phyloP scores from a whole-genome alignment of 2,797 vertebrate species.

The Ibycter americanus region DNA sequence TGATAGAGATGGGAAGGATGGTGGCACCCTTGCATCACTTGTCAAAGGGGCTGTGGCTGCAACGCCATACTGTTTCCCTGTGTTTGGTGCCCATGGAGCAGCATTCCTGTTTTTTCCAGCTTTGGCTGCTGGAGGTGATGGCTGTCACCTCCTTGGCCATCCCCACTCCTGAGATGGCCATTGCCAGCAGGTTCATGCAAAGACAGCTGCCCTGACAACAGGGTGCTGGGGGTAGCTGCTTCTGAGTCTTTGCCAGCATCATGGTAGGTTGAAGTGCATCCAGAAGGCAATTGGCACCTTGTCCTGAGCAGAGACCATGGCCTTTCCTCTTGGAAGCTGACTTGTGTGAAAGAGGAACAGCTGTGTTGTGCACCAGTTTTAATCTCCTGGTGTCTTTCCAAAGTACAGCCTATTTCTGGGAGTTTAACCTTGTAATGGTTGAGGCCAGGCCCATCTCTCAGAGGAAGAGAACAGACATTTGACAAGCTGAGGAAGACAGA shows the following conservation, averaged over 20 bases:
- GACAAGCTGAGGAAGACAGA: background rate
- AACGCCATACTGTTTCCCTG: background rate
- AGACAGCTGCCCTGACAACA: background rate
- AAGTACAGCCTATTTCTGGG: background rate
- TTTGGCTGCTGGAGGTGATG: background rate
- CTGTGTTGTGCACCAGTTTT: background rate
- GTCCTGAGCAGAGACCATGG: background rate
- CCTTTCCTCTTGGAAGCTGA: background rate
- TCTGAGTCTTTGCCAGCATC: background rate
- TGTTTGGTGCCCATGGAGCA: background rate
- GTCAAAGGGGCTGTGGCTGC: background rate
- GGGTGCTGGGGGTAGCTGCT: background rate
- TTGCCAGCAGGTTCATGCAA: background rate
- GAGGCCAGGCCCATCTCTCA: background rate
- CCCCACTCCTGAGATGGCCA: background rate
- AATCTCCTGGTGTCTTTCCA: background rate
- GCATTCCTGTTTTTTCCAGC: background rate
- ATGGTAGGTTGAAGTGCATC: background rate
- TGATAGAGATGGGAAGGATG: background rate
- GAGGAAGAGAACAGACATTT: background rate
- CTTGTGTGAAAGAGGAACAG: background rate
- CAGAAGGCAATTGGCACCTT: background rate
- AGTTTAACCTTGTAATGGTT: background rate
- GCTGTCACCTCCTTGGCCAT: background rate
- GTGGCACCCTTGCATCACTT: background rate